Evolutionary conservation across 2,113 vertebrate genomes (phyloP), one percentile per base, ranked within the genome.

Genomic region (Alexandromys fortis): DNA sequence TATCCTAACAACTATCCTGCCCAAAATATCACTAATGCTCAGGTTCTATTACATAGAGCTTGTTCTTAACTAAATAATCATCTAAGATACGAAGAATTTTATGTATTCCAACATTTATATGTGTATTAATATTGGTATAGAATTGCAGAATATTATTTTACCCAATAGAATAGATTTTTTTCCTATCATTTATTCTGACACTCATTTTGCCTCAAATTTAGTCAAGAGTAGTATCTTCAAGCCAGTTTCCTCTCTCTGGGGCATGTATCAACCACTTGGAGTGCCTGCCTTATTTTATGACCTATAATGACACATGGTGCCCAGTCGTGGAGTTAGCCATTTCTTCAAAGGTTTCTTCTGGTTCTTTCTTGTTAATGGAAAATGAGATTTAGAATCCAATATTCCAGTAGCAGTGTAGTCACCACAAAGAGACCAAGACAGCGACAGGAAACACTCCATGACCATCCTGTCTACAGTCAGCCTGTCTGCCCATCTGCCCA

Each of bases 311-410:
- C 75, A 61, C 52, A 93, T 82, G 87, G 87, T 90, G 68, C 5
- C 75, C 35, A 87, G 35, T 52, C 26, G 38, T 38, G 3, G 47
- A 42, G 38, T 76, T 24, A 96, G 42, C 8, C 72, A 65, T 65
- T 89, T 77, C 61, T 89, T 77, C 77, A 91, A 88, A 91, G n/a
- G 45, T 11, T n/a, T 52, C 67, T 92, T 42, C 67, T 90, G 14
- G 30, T 67, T 90, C 58, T 67, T 94, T 94, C 77, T 21, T 79
- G 22, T 79, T 85, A 79, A 45, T 52, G 67, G 45, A 89, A 47
- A 90, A 73, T 77, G 22, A 30, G 49, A 89, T 79, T 92, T 79
- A 78, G 24, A 89, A 94, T 92, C 52, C 86, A 94, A 94, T 72
- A 91, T 61, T 10, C 52, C 7, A 58, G 26, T 24, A 81, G 6